These are phyloP conservation scores for Tenodera sinensis DNA, from an alignment of 2,888 invertebrate species.

Conservation along the genomic window DNA sequence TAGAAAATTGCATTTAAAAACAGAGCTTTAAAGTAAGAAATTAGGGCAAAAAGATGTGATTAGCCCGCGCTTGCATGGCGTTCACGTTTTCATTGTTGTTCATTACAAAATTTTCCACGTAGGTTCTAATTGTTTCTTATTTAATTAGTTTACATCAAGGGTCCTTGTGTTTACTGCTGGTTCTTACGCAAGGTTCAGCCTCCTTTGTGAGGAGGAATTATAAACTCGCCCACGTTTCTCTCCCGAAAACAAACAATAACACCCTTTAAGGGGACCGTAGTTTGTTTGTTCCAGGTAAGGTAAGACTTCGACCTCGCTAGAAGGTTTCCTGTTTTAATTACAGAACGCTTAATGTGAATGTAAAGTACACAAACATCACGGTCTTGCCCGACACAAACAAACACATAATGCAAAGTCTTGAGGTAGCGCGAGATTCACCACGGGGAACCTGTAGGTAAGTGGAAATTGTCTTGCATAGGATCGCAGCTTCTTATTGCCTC, in stretches of 20 bases:
- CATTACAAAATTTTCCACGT: not conserved
- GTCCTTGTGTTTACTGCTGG: not conserved
- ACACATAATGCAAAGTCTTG: not conserved
- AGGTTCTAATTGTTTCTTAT: not conserved
- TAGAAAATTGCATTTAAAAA: not conserved
- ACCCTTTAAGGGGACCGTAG: not conserved
- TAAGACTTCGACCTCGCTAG: not conserved
- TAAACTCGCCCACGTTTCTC: not conserved
- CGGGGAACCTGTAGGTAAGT: not conserved
- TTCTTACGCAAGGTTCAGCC: not conserved
- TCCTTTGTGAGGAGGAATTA: not conserved
- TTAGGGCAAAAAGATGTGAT: not conserved
- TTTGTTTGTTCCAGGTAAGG: not conserved
- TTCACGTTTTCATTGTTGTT: not conserved
- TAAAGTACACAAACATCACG: not conserved
- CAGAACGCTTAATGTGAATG: not conserved
- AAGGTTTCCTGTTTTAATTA: not conserved
- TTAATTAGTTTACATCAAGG: not conserved
- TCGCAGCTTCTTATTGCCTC: not conserved
- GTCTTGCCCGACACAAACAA: not conserved
- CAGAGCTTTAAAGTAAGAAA: not conserved
- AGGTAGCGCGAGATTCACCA: not conserved
- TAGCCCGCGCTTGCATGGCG: not conserved
- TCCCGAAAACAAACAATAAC: not conserved
- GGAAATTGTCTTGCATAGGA: not conserved